Conservation (phyloP, 2,888 invertebrate species). For the Perizoma affinitatum region DNA sequence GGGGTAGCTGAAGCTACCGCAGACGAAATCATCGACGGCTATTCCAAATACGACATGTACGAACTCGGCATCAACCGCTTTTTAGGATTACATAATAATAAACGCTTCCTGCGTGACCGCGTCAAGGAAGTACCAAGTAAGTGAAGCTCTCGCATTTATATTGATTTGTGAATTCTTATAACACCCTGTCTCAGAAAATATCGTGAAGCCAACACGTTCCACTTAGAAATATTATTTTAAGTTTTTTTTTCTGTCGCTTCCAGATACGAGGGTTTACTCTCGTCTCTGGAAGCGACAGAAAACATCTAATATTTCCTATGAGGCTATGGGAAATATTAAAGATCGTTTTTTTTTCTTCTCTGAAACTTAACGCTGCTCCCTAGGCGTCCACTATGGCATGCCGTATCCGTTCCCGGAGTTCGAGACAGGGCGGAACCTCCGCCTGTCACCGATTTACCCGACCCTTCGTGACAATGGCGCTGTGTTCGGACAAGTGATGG, state of each 20-base stretch:
- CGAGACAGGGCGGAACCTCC: conserved; percentile 92
- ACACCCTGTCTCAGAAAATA: too few species aligned
- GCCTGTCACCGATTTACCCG: conserved; percentile 98
- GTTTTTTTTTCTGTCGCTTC: too few species aligned
- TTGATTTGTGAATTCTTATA: neutral
- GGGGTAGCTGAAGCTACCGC: conserved; percentile 96
- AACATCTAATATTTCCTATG: too few species aligned
- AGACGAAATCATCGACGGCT: conserved; percentile 93
- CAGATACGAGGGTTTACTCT: too few species aligned
- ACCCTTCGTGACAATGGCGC: conserved; percentile 95
- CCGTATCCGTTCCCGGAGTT: conserved; percentile 95
- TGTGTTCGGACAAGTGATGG: conserved; percentile 98
- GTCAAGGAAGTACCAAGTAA: conserved; percentile 95
- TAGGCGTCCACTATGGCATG: conserved; percentile 90
- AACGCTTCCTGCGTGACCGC: conserved; percentile 94
- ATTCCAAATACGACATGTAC: conserved; percentile 93
- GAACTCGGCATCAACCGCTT: conserved; percentile 95
- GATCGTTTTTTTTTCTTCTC: neutral
- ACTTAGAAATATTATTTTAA: too few species aligned
- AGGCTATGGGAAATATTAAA: neutral
- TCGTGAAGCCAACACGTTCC: too few species aligned
- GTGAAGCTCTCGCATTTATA: conserved; percentile 9
- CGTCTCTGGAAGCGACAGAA: neutral
- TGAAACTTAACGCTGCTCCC: neutral
- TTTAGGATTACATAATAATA: conserved; percentile 96